Conservation (phyloP, 2,888 invertebrate genomes). For the Linnaemya vulpina region DNA sequence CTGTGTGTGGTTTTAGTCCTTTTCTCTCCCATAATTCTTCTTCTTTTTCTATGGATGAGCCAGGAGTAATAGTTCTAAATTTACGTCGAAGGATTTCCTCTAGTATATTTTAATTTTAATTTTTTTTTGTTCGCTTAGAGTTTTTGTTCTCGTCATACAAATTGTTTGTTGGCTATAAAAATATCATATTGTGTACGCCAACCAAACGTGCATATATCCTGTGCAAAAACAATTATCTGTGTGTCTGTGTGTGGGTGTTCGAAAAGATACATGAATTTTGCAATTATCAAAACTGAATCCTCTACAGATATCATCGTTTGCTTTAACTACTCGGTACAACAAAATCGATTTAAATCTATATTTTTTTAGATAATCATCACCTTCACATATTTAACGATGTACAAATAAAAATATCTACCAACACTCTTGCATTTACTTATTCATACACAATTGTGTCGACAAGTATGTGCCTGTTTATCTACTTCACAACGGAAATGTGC, state of each 20-base stretch:
- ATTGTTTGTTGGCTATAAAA: slow-evolving; percentile 33
- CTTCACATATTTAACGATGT: slow-evolving; percentile 20
- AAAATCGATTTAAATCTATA: slow-evolving; percentile 21
- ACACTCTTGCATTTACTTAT: background rate
- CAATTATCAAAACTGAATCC: slow-evolving; percentile 11
- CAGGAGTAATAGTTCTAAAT: slow-evolving; percentile 2
- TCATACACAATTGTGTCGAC: background rate
- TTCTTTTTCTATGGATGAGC: background rate
- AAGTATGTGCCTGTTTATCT: background rate
- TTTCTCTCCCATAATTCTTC: background rate
- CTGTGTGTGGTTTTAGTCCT: background rate
- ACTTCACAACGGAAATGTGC: background rate
- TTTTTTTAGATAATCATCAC: background rate
- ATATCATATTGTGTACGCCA: background rate
- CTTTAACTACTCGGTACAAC: background rate
- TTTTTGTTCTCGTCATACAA: slow-evolving; percentile 2
- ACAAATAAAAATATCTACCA: slow-evolving; percentile 29
- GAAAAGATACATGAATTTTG: background rate
- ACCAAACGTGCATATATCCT: background rate
- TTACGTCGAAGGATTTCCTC: slow-evolving; percentile 32
- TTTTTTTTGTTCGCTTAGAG: too few relatives aligned
- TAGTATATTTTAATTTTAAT: slow-evolving; percentile 8
- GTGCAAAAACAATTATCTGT: too few relatives aligned
- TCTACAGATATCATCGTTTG: background rate
- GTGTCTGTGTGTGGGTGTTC: too few relatives aligned